phyloP scores from a whole-genome alignment of 2,888 invertebrate genomes.

The Tolmerus cingulatus region DNA sequence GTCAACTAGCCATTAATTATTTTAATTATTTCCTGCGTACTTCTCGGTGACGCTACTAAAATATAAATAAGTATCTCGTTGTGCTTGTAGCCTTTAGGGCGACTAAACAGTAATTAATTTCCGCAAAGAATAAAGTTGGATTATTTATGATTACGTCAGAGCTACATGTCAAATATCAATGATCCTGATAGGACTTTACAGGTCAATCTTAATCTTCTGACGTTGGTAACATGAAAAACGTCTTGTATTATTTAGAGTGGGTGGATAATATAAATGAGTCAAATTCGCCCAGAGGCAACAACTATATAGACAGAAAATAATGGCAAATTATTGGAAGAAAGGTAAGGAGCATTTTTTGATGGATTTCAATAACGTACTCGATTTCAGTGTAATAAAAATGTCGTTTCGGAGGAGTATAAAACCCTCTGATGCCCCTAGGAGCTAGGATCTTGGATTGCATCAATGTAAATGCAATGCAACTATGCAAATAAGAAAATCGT shows the following conservation, averaged over 20 bases:
- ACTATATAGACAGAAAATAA: no score
- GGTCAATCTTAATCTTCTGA: background rate
- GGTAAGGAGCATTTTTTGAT: no score
- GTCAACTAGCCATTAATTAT: background rate
- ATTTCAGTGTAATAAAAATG: no score
- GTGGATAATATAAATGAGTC: background rate
- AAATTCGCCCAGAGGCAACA: no score
- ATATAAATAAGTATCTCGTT: background rate
- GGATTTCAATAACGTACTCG: no score
- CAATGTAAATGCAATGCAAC: no score
- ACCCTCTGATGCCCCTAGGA: no score
- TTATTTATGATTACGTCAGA: background rate
- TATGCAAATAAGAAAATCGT: no score
- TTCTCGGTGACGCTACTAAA: background rate
- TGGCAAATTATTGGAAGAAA: no score
- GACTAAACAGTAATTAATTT: background rate
- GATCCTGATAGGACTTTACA: background rate
- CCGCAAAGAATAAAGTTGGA: background rate
- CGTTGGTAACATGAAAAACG: background rate
- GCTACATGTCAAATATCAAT: background rate
- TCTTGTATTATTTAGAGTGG: background rate
- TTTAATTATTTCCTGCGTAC: background rate
- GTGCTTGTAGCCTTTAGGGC: background rate
- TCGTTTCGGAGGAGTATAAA: no score
- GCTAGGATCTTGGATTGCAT: no score